Conservation (phyloP, 2,113 vertebrate species). For the Eleginops maclovinus region DNA sequence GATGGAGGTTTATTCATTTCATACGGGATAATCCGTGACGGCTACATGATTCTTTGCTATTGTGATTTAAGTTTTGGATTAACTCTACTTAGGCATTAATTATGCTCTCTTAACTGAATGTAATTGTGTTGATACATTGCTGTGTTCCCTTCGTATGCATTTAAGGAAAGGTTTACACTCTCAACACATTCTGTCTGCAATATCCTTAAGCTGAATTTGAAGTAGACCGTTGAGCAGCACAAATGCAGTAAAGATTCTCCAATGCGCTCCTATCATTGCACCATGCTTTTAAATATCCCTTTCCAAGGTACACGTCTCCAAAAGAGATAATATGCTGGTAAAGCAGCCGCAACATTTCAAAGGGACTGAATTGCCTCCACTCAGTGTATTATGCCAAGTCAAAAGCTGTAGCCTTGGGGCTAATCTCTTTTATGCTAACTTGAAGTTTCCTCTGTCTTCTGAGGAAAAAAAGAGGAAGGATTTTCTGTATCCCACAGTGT, state of each 20-base stretch:
- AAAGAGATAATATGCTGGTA: conserved; percentile 20
- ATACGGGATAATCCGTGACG: conserved; percentile 44
- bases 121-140: conserved; percentile 3
- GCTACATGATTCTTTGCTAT: conserved; percentile 32
- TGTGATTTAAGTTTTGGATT: conserved; percentile 44
- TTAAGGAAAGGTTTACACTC: neutral
- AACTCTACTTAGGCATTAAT: conserved; percentile 42
- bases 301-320: neutral
- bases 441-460: conserved; percentile 30
- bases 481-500: conserved; percentile 17
- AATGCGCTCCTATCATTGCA: neutral
- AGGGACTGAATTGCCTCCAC: conserved; percentile 14
- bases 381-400: conserved; percentile 3
- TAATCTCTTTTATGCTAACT: conserved; percentile 31
- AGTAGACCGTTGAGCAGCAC: neutral
- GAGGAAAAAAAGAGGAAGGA: neutral
- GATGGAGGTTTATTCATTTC: conserved; percentile 36
- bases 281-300: conserved; percentile 17
- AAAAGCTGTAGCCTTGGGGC: conserved; percentile 33
- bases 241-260: neutral
- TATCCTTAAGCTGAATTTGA: neutral
- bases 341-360: conserved; percentile 11
- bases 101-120: conserved; percentile 17
- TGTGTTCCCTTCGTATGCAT: neutral
- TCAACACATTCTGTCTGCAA: neutral